A percentile compares a stretch with the other conserved stretches of the same genome.
These are phyloP conservation scores for Myzus persicae DNA, from an alignment of 1,140 invertebrate species.

Conservation along the genomic window DNA sequence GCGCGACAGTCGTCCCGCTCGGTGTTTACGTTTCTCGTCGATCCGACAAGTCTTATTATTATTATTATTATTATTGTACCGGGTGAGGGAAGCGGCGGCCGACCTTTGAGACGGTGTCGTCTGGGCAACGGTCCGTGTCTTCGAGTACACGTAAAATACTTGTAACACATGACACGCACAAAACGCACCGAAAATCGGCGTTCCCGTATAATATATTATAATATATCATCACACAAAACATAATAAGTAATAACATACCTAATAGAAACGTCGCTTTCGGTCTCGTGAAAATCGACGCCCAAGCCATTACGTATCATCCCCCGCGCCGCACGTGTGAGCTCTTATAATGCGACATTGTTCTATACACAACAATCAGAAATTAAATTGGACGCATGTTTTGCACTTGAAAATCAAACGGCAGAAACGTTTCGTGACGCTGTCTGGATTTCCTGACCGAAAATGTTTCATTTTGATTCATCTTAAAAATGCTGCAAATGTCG, in stretches of 20 bases:
- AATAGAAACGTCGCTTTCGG: background rate
- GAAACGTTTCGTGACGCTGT: too few relatives aligned
- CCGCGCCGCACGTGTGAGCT: too few relatives aligned
- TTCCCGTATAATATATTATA: background rate
- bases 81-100: background rate
- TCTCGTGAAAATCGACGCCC: background rate
- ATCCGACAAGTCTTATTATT: background rate
- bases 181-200: background rate
- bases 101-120: constrained; percentile 2
- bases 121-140: background rate
- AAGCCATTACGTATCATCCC: too few relatives aligned
- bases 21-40: constrained; percentile 40
- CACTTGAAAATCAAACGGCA: too few relatives aligned
- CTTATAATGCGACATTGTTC: too few relatives aligned
- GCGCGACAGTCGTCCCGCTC: background rate
- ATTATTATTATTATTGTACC: background rate
- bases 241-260: too few relatives aligned
- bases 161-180: background rate
- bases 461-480: too few relatives aligned
- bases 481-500: too few relatives aligned
- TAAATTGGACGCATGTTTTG: too few relatives aligned
- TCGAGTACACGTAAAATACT: background rate
- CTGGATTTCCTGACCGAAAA: fast-evolving
- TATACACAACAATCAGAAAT: too few relatives aligned
- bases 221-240: background rate